Evolutionary conservation across 2,797 vertebrate genomes (phyloP), one percentile per base, ranked within the genome.

Genomic region (Tokudaia tokunoshimensis): DNA sequence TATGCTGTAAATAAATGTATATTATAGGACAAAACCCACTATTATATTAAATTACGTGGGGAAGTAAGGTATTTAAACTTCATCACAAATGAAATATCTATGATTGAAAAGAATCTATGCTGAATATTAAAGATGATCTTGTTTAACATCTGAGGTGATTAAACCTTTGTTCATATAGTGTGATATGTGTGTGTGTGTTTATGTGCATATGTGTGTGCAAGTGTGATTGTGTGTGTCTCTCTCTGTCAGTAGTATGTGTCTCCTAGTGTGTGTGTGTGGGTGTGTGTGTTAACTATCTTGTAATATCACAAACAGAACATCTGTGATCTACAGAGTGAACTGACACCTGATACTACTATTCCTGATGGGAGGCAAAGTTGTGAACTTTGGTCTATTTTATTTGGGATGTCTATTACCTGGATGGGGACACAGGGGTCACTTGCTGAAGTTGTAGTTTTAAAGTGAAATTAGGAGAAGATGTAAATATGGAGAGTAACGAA

Each of bases 391-490:
- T 78, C 0, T 31, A 41, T 12, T 87, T 31, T 52, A 57, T 6
- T 31, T 20, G 6, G 1, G 59, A 63, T 6, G 2, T 57, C 8
- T 55, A 47, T 1, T 78, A 9, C 4, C 1, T 44, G 26, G 6
- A 70, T 57, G 1, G 67, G 5, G 29, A 15, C 12, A 61, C 0
- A 9, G 4, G 17, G 50, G 11, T 57, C 37, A 78, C 13, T 59
- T 72, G 20, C 0, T 41, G 0, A 3, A 57, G 3, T 10, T 1
- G 22, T 6, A 44, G 9, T 34, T 44, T 31, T 67, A 1, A 22
- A 37, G 55, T 3, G 34, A 50, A 91, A 26, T 14, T 19, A 83
- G 17, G 44, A 89, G 20, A 41, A 75, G 20, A 26, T 72, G 22
- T 72, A 91, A 37, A 82, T 22, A 57, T 82, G 4, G 4, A 3